These are phyloP conservation scores for Drosophila ohnishii DNA, from an alignment of 1,140 invertebrate genomes.

Conservation along the genomic window DNA sequence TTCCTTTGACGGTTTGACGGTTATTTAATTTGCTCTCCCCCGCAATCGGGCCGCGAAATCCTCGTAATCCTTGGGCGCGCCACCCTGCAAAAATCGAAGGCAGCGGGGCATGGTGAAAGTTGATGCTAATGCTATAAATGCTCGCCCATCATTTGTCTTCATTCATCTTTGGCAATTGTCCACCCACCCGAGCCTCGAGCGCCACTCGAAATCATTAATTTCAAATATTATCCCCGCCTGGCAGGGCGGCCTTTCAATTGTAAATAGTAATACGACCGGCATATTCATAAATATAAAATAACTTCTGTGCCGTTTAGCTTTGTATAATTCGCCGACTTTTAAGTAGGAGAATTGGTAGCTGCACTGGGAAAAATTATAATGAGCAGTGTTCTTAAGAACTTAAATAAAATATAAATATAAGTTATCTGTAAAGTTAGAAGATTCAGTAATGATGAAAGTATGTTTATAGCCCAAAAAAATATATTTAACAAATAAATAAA, in stretches of 20 bases:
- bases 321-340: conserved; percentile 33
- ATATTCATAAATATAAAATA: conserved; percentile 61
- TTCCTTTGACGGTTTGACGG: conserved; percentile 53
- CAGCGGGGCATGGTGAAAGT: conserved; percentile 16
- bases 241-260: conserved; percentile 8
- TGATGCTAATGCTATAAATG: conserved; percentile 46
- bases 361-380: neutral
- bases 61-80: conserved; percentile 26
- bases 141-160: conserved; percentile 45
- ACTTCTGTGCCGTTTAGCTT: conserved; percentile 48
- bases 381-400: neutral
- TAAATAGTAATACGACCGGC: conserved; percentile 30
- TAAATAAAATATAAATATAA: too few relatives aligned
- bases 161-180: conserved; percentile 41
- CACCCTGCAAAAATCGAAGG: conserved; percentile 1
- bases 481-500: too few relatives aligned
- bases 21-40: conserved; percentile 46
- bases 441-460: too few relatives aligned
- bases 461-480: too few relatives aligned
- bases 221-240: conserved; percentile 40
- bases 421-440: too few relatives aligned
- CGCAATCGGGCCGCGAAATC: conserved; percentile 30
- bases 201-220: conserved; percentile 48
- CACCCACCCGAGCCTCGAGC: conserved; percentile 20
- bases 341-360: neutral